Evolutionary conservation across 1,140 invertebrate species (phyloP).

Genomic region (Alviniconcha marisindica): DNA sequence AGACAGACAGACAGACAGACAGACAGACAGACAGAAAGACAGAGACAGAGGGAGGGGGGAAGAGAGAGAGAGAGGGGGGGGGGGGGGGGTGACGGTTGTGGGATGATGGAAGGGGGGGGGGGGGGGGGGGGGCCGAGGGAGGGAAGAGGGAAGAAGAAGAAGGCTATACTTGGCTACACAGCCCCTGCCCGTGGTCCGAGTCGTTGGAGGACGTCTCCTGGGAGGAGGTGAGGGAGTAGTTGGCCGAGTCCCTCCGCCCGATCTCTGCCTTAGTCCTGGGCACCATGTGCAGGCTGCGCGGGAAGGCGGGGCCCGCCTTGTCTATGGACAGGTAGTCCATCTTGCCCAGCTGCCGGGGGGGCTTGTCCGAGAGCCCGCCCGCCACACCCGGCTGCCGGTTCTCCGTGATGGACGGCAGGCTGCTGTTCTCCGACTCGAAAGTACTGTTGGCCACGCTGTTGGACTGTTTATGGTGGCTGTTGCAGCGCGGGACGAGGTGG

Average conservation of each 20-base stretch:
- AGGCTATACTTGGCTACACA: slow-evolving; percentile 65
- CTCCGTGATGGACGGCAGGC: slow-evolving; percentile 35
- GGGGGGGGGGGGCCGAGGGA: not conserved
- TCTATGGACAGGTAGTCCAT: slow-evolving; percentile 44
- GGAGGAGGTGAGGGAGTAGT: slow-evolving; percentile 66
- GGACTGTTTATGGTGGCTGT: slow-evolving; percentile 13
- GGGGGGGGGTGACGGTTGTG: not conserved
- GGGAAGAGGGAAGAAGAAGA: not conserved
- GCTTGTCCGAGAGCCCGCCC: not conserved
- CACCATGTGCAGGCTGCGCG: slow-evolving; percentile 46
- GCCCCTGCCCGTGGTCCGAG: slow-evolving; percentile 61
- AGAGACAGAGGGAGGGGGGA: not conserved
- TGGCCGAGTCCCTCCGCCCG: slow-evolving; percentile 63
- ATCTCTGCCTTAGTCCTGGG: slow-evolving; percentile 53
- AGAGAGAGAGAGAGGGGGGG: not conserved
- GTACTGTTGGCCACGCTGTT: slow-evolving; percentile 19
- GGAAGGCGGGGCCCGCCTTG: slow-evolving; percentile 40
- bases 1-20: not conserved
- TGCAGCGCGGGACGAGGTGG: not conserved
- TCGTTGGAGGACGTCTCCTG: slow-evolving; percentile 67
- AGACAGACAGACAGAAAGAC: not conserved
- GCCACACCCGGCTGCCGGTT: slow-evolving; percentile 20
- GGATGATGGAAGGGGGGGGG: not conserved
- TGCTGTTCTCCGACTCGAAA: slow-evolving; percentile 22
- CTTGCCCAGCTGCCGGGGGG: slow-evolving; percentile 8